These are phyloP conservation scores for Alligator mississippiensis DNA, from an alignment of 2,113 vertebrate genomes.

Conservation along the genomic window DNA sequence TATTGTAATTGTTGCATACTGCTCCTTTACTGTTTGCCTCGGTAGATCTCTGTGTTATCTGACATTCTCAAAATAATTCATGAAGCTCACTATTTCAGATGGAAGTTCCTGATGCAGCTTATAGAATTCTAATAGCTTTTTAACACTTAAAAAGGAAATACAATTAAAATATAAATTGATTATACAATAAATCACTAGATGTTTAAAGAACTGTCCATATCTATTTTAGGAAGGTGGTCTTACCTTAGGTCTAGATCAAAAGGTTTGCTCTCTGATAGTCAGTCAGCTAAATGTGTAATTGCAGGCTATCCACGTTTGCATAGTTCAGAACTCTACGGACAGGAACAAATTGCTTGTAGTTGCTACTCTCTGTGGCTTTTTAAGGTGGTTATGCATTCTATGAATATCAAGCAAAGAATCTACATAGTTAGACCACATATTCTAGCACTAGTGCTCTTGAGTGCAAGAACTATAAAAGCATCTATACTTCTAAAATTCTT, in stretches of 20 bases:
- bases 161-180: background rate
- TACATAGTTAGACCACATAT: background rate
- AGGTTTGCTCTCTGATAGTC: background rate
- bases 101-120: background rate
- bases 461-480: background rate
- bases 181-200: background rate
- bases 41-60: background rate
- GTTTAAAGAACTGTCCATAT: background rate
- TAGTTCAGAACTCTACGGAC: background rate
- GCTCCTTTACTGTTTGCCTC: background rate
- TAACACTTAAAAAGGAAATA: background rate
- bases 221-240: background rate
- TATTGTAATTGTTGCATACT: background rate
- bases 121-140: background rate
- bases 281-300: background rate
- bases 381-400: background rate
- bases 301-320: background rate
- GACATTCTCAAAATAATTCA: background rate
- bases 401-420: background rate
- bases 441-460: background rate
- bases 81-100: background rate
- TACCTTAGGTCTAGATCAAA: background rate
- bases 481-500: background rate
- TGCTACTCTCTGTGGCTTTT: background rate
- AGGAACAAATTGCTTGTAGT: background rate